Base-by-base conservation (phyloP, 1,140 invertebrate genomes). In the Tribolium madens region DNA sequence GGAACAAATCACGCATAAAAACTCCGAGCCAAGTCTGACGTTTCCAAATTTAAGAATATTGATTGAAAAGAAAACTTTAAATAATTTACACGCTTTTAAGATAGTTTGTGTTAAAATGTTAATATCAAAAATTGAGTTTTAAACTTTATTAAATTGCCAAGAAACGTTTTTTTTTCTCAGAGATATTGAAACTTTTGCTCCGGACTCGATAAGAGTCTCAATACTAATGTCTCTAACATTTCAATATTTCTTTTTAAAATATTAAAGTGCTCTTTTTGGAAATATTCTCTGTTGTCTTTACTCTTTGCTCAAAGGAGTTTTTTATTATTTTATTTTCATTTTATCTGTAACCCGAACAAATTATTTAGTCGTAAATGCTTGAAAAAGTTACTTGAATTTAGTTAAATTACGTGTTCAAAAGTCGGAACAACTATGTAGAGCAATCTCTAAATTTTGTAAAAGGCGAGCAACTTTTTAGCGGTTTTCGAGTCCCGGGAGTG, bases 1-100 rank as follows among this genome's bases (percentile, higher is more conserved):
- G 57, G 26, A 64, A 33, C 31, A 64, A 64, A 64, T 64, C 57
- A 33, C 26, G 57, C 57, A 64, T 33, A 64, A 64, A 64, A 31
- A 64, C 57, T 31, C 57, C 14, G 21, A 64, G 14, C 7, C 21
- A 21, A 9, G 10, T 33, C 26, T 64, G 57, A 64, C 21, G 57
- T 21, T 7, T 26, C 33, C 33, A 64, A 64, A 64, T 64, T 64
- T 14, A 33, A 64, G 12, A 12, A 64, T 64, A 64, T 64, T 64
- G 57, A 64, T 64, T 64, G 57, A 33, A 64, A 15, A 3, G 57
- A 33, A 33, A 64, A 1, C 21, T 4, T 5, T 26, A 3, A 33
- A 21, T 4, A 21, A 17, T 64, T 64, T 64, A 5, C 21, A 57
- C 21, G 57, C n/a, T 64, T 64, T 64, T 33, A 31, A 64, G 26